Conservation (phyloP, 1,140 invertebrate genomes). For the Rhopalosiphum maidis region DNA sequence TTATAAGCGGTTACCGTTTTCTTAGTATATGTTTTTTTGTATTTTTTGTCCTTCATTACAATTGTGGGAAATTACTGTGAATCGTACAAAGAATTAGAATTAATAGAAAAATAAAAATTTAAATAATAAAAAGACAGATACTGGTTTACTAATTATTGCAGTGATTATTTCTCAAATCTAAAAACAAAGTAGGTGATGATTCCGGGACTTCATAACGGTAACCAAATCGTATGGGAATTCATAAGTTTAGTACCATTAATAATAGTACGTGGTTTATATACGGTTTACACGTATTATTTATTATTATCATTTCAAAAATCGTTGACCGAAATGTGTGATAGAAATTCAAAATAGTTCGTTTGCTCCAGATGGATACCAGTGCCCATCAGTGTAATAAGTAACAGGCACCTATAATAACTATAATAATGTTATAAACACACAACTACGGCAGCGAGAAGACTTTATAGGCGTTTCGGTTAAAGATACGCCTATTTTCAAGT, state of each 20-base stretch:
- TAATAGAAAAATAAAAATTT: neutral
- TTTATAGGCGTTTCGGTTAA: neutral
- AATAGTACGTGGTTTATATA: neutral
- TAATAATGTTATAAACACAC: neutral
- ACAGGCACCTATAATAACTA: neutral
- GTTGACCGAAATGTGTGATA: neutral
- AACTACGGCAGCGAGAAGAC: neutral
- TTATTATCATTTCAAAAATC: neutral
- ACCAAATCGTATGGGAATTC: neutral
- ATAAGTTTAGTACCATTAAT: neutral
- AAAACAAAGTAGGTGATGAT: neutral
- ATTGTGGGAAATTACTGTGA: neutral
- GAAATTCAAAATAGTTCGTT: neutral
- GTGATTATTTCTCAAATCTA: neutral
- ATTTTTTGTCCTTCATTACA: neutral
- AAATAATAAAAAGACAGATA: neutral
- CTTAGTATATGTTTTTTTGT: neutral
- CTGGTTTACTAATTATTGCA: neutral
- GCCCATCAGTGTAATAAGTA: neutral
- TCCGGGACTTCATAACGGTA: neutral
- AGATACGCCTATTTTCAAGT: neutral
- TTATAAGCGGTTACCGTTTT: neutral
- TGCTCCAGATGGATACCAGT: neutral
- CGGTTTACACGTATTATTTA: neutral
- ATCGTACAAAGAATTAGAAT: neutral